These are phyloP conservation scores for Corydoras maculifer DNA, from an alignment of 2,113 vertebrate genomes.

Conservation along the genomic window DNA sequence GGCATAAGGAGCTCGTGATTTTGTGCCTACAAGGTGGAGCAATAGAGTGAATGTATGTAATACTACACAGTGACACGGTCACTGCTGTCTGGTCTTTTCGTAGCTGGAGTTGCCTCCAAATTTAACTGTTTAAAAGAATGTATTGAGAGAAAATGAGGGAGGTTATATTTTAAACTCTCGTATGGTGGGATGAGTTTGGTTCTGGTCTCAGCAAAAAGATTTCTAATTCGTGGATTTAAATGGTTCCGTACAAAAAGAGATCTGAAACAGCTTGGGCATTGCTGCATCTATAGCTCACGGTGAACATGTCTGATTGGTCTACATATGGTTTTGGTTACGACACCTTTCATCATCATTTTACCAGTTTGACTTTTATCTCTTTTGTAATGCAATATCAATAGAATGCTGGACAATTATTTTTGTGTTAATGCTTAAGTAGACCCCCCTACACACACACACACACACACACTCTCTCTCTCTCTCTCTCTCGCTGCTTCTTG, in stretches of 20 bases:
- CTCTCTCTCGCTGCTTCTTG: background rate
- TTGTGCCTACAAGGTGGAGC: too few relatives aligned
- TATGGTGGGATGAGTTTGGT: too few relatives aligned
- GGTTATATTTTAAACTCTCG: too few relatives aligned
- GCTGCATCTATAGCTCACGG: background rate
- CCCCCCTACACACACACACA: background rate
- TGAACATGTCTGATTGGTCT: background rate
- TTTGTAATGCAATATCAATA: slow-evolving; percentile 4
- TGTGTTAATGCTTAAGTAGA: slow-evolving; percentile 1
- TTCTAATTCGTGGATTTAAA: too few relatives aligned
- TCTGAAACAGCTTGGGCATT: background rate
- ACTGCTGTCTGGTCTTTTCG: too few relatives aligned
- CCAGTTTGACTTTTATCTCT: slow-evolving; percentile 27
- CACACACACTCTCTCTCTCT: background rate
- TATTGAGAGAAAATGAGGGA: too few relatives aligned
- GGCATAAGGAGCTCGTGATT: too few relatives aligned
- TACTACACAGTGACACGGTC: too few relatives aligned
- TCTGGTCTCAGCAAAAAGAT: too few relatives aligned
- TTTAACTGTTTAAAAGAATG: too few relatives aligned
- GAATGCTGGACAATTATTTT: background rate
- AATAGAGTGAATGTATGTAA: too few relatives aligned
- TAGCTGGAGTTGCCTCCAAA: too few relatives aligned
- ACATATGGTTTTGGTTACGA: slow-evolving; percentile 10
- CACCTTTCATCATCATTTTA: slow-evolving; percentile 27
- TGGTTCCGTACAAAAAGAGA: background rate